Evolutionary conservation across 2,888 invertebrate genomes (phyloP).

Genomic region (Papilio demoleus): DNA sequence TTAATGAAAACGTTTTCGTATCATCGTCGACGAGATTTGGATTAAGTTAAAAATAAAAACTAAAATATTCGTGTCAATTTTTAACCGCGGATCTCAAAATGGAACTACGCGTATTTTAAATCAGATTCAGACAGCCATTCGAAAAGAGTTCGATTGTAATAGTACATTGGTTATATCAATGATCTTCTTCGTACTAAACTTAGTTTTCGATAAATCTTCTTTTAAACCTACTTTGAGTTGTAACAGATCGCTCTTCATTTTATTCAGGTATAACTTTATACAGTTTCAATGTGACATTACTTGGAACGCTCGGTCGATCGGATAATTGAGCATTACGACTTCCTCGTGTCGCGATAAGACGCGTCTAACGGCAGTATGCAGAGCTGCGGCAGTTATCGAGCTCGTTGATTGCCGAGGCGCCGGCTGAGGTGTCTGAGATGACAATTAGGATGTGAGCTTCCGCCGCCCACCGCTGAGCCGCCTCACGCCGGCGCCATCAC

Average conservation of each 20-base stretch:
- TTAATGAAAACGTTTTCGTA: no score
- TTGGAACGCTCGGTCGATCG: not conserved
- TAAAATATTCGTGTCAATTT: no score
- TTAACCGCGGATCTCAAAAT: no score
- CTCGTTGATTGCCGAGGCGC: slow-evolving; percentile 81
- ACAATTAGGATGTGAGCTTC: slow-evolving; percentile 81
- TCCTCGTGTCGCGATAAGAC: slow-evolving; percentile 24
- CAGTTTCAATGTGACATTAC: no score
- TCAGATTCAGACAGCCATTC: no score
- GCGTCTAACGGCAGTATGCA: not conserved
- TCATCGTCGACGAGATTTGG: no score
- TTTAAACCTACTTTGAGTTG: no score
- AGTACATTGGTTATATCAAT: no score
- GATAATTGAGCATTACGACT: slow-evolving; percentile 24
- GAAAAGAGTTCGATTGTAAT: no score
- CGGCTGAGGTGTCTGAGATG: slow-evolving; percentile 79
- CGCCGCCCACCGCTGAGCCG: slow-evolving; percentile 74
- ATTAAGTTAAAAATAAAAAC: no score
- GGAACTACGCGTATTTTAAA: no score
- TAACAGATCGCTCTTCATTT: not conserved
- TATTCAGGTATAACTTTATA: not conserved
- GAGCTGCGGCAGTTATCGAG: slow-evolving; percentile 46
- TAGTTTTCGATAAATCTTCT: not conserved
- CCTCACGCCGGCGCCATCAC: slow-evolving; percentile 67
- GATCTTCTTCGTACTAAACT: no score